phyloP scores from a whole-genome alignment of 2,888 invertebrate species.

The Macropis europaea region DNA sequence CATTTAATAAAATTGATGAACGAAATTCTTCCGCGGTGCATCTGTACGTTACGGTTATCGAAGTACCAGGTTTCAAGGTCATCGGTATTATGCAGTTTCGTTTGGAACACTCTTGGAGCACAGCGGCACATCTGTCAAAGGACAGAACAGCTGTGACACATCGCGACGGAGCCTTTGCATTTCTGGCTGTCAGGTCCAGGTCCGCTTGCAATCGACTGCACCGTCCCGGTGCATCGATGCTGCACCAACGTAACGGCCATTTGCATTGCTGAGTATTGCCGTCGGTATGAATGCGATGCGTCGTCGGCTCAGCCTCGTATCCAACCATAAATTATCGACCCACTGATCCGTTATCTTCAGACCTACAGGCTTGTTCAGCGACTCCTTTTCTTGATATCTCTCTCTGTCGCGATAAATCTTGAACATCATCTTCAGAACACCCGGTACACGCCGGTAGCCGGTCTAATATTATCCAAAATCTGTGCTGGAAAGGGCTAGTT shows the following conservation, averaged over 20 bases:
- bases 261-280: constrained; percentile 50
- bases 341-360: constrained; percentile 42
- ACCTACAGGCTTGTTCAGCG: background rate
- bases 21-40: background rate
- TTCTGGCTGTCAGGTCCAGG: constrained; percentile 49
- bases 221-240: constrained; percentile 26
- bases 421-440: too few relatives aligned
- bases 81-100: constrained; percentile 4
- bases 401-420: background rate
- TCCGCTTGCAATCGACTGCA: constrained; percentile 29
- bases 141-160: constrained; percentile 23
- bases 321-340: constrained; percentile 42
- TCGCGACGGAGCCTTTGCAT: constrained; percentile 15
- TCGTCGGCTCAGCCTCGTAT: constrained; percentile 26
- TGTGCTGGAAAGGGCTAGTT: too few relatives aligned
- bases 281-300: constrained; percentile 44
- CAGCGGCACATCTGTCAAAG: constrained; percentile 12
- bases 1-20: too few relatives aligned
- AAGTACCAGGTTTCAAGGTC: background rate
- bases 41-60: background rate
- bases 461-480: too few relatives aligned
- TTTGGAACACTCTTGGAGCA: background rate
- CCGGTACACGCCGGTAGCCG: too few relatives aligned
- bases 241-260: constrained; percentile 35
- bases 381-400: background rate